Evolutionary conservation across 2,113 vertebrate species (phyloP).

Genomic region (Empidonax traillii): DNA sequence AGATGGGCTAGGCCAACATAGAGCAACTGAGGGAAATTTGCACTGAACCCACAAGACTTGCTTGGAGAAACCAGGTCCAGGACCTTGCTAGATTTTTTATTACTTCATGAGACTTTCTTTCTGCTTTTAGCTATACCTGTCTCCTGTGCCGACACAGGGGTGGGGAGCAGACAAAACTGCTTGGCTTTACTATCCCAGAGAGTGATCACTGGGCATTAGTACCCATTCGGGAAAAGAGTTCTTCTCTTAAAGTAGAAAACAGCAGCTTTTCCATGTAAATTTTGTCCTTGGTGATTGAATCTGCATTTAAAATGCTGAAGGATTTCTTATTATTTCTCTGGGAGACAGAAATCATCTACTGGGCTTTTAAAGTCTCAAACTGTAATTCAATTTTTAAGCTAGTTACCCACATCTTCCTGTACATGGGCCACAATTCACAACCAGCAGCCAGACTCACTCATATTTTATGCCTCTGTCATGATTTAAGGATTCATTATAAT

Average conservation of each 20-base stretch:
- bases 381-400: background rate
- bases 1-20: background rate
- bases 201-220: background rate
- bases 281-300: background rate
- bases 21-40: background rate
- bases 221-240: background rate
- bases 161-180: background rate
- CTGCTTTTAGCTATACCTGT: background rate
- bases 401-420: background rate
- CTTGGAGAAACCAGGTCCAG: background rate
- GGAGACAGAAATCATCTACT: background rate
- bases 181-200: background rate
- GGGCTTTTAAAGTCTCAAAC: background rate
- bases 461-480: background rate
- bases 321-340: background rate
- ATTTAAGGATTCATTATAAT: background rate
- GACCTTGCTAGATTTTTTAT: background rate
- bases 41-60: background rate
- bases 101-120: background rate
- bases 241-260: background rate
- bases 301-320: background rate
- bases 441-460: background rate
- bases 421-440: background rate
- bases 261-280: background rate
- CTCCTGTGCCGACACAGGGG: fast-evolving